Percentiles rank a stretch among this genome's conserved stretches.
Evolutionary conservation across 2,888 invertebrate species (phyloP).

Genomic region (Agrotis segetum): DNA sequence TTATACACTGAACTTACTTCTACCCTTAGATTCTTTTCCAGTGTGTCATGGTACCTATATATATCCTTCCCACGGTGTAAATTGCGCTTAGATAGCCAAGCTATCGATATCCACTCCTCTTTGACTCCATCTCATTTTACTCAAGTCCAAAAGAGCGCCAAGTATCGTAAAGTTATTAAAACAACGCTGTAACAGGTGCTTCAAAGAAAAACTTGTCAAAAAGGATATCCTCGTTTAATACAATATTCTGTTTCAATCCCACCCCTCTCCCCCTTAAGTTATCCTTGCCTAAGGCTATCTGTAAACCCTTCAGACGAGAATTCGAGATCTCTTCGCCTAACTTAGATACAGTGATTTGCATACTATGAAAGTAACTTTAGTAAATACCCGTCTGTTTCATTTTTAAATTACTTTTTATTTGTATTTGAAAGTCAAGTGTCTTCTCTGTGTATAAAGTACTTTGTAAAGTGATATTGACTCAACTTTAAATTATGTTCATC

Average conservation of each 20-base stretch:
- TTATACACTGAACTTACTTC: not conserved
- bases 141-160: conserved; percentile 34
- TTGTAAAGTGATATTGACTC: conserved; percentile 13
- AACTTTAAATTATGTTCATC: not conserved
- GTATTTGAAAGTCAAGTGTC: conserved; percentile 26
- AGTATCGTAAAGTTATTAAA: conserved; percentile 58
- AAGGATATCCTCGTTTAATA: conserved; percentile 62
- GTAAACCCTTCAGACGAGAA: conserved; percentile 59
- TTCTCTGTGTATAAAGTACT: conserved; percentile 3
- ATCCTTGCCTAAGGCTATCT: conserved; percentile 48
- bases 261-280: not conserved
- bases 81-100: conserved; percentile 10
- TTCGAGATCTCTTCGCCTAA: conserved; percentile 58
- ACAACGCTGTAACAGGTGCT: conserved; percentile 67
- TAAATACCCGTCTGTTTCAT: conserved; percentile 40
- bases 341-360: conserved; percentile 68
- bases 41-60: not conserved
- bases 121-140: conserved; percentile 23
- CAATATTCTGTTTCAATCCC: conserved; percentile 64
- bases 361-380: conserved; percentile 56
- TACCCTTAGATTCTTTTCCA: not conserved
- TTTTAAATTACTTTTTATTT: conserved; percentile 45
- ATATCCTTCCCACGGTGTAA: not conserved
- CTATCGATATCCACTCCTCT: conserved; percentile 8
- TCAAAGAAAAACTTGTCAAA: conserved; percentile 70